phyloP scores from a whole-genome alignment of 2,888 invertebrate species.

The Cephus rjabovi region DNA sequence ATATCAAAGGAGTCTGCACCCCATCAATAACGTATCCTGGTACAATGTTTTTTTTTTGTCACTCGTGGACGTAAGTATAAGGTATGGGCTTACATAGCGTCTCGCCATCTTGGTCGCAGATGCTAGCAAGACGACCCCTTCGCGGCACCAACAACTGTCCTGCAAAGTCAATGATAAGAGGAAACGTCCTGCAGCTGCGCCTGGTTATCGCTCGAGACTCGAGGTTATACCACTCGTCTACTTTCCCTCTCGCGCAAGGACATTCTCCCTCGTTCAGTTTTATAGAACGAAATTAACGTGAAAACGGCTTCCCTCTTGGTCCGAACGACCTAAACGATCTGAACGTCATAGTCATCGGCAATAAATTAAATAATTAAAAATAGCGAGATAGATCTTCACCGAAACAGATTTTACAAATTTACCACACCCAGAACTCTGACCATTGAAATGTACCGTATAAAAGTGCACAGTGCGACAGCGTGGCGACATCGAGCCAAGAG shows the following conservation, averaged over 20 bases:
- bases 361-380: neutral
- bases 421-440: neutral
- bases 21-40: neutral
- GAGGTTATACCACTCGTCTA: neutral
- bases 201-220: neutral
- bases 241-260: neutral
- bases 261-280: no score
- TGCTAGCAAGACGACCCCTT: slow-evolving; percentile 69
- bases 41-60: neutral
- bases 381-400: slow-evolving; percentile 1
- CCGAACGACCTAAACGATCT: neutral
- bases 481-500: slow-evolving; percentile 28
- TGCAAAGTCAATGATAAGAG: slow-evolving; percentile 51
- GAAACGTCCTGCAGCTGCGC: neutral
- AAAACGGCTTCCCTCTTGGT: neutral
- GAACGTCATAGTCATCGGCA: neutral
- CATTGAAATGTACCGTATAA: neutral
- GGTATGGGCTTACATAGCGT: slow-evolving; percentile 73
- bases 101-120: slow-evolving; percentile 77
- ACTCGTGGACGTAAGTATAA: slow-evolving; percentile 16
- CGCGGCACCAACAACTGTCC: slow-evolving; percentile 63
- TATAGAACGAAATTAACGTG: neutral
- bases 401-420: slow-evolving; percentile 6
- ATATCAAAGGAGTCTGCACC: neutral
- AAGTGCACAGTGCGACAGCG: neutral